Evolutionary conservation across 1,140 invertebrate species (phyloP).

Genomic region (Ips nitidus): DNA sequence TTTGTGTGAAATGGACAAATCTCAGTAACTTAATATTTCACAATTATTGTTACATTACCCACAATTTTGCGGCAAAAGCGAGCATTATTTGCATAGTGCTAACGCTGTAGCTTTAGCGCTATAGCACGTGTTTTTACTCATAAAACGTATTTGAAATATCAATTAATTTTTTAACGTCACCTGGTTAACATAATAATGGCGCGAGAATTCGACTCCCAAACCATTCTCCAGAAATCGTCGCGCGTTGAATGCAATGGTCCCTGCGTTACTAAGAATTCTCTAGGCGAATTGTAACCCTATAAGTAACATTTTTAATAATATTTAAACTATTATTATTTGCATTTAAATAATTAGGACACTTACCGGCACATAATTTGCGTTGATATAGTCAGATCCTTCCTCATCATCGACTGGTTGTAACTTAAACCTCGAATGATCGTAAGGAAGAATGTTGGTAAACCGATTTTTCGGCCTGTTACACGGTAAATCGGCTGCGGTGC

Average conservation of each 20-base stretch:
- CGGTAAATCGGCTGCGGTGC: constrained; percentile 89
- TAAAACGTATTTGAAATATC: no score
- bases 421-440: constrained; percentile 95
- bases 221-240: constrained; percentile 98
- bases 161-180: neutral
- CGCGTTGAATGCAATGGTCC: constrained; percentile 93
- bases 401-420: constrained; percentile 94
- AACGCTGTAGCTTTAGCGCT: no score
- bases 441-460: constrained; percentile 98
- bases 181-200: constrained; percentile 98
- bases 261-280: constrained; percentile 96
- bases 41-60: no score
- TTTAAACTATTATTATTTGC: neutral
- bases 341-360: constrained; percentile 39
- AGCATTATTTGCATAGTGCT: no score
- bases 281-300: constrained; percentile 86
- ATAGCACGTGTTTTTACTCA: no score
- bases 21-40: no score
- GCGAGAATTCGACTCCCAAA: constrained; percentile 93
- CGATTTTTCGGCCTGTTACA: constrained; percentile 97
- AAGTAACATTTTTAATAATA: constrained; percentile 31
- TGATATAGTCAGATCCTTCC: constrained; percentile 95
- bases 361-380: constrained; percentile 94
- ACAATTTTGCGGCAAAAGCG: no score
- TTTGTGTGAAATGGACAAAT: no score